Conservation (phyloP, 2,888 invertebrate genomes). For the Microdon myrmicae region DNA sequence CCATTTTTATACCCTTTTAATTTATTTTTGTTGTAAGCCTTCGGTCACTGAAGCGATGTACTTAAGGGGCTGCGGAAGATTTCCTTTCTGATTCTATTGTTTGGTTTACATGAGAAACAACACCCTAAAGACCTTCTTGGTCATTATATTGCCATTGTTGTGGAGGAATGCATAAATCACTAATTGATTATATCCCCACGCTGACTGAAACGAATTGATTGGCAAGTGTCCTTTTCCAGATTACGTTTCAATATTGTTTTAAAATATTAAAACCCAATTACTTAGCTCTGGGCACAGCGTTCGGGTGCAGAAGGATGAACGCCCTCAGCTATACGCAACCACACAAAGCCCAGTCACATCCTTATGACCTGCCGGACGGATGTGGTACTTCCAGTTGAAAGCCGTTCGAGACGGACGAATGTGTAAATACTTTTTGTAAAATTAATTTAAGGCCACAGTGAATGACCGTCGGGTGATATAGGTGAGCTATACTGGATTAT, state of each 20-base stretch:
- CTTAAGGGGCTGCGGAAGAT: no score
- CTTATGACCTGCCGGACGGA: conserved; percentile 12
- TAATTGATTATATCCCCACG: conserved; percentile 47
- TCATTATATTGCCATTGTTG: no score
- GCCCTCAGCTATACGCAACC: no score
- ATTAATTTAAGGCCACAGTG: conserved; percentile 33
- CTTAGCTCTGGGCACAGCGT: conserved; percentile 47
- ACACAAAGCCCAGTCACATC: conserved; percentile 28
- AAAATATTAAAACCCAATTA: conserved; percentile 52
- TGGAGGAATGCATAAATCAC: conserved; percentile 40
- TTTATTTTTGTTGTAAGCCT: no score
- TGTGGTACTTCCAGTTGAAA: neutral
- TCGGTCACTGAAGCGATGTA: no score
- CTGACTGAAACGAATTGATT: conserved; percentile 35
- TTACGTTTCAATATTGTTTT: conserved; percentile 21
- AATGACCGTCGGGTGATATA: conserved; percentile 1
- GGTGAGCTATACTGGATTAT: conserved; percentile 1
- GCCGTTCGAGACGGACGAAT: conserved; percentile 11
- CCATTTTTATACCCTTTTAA: no score
- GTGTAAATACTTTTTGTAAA: conserved; percentile 39
- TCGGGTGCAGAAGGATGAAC: conserved; percentile 41
- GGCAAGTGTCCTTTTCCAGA: conserved; percentile 37
- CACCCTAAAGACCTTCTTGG: no score
- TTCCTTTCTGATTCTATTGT: no score
- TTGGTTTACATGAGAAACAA: no score